Evolutionary conservation across 2,113 vertebrate genomes (phyloP), one percentile per base, ranked within the genome.

Genomic region (Tangachromis dhanisi): DNA sequence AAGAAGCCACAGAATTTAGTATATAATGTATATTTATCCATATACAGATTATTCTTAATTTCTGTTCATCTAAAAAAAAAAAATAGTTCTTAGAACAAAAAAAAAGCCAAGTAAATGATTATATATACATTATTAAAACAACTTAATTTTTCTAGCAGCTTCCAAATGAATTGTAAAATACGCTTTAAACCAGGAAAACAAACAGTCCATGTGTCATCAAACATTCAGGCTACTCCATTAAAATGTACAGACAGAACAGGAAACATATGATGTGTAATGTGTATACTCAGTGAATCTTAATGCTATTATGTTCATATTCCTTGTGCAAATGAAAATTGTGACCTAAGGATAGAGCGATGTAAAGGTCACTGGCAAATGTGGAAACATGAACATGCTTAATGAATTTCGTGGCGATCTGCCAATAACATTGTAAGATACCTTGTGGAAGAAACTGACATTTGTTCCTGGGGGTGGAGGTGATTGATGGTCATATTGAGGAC

Each of bases 321-420:
- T 53, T 55, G 76, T 53, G 55, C 7, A 31, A 55, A 51, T n/a
- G 76, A 17, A 53, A 51, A 42, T 21, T 73, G 3, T 42, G 11
- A 81, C 81, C 33, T 49, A 6, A 19, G 84, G 82, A 81, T 2
- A 19, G 38, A 57, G 55, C 6, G 38, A 45, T 66, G 54, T 38
- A 92, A 87, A 90, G 89, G 91, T 92, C 84, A 38, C 80, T 71
- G 73, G 19, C 4, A 53, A 53, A 78, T 54, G 5, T 82, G 19
- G 54, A 86, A 84, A 79, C 81, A 45, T 12, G 61, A 66, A 83
- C 3, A 35, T 63, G 2, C 14, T 84, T 88, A 80, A 88, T 81
- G 82, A 38, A 73, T 82, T 82, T 83, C 0, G 45, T 26, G 83
- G 76, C 8, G 1, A 86, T 40, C 17, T 80, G 88, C 71, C 83